Evolutionary conservation across 2,888 invertebrate genomes (phyloP), one percentile per base, ranked within the genome.

Genomic region (Hyalella azteca): DNA sequence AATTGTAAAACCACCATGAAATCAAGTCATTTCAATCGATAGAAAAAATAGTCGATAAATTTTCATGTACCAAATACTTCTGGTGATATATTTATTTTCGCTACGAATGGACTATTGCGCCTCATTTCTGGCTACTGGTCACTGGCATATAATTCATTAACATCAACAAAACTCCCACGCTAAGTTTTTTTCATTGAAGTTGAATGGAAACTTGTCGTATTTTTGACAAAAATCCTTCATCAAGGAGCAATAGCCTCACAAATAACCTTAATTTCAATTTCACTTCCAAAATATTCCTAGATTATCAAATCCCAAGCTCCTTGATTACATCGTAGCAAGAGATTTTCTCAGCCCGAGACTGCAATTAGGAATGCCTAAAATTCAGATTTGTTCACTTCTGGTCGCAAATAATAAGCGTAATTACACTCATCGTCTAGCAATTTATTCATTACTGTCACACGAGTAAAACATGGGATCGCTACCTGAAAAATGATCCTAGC

Each of bases 371-470:
- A 54, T 54, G 54, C 26, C 29, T 2, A 54, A 60, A 60, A 60
- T 36, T 29, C 4, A 29, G 15, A 60, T 60, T 60, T 36, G 54
- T 36, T 3, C 36, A 15, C 32, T 29, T 60, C 15, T 60, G 60
- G 60, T 60, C 60, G 60, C 60, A 60, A 60, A 60, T 60, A 36
- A 36, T 36, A 9, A 36, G 19, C 60, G 19, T 60, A 60, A 60
- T 60, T 60, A 19, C 60, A 60, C 29, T 26, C 60, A 60, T 19
- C 60, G 36, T 60, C 60, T 60, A 26, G 54, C 54, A 22, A 54
- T 54, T 22, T 22, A 54, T 54, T 13, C 54, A 60, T 60, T 60
- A 60, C 60, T 60, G 60, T 60, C 60, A 60, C 36, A 32, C 36
- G 15, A 36, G 60, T 36, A 60, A 60, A 60, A 60, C 32, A 60